phyloP scores from a whole-genome alignment of 2,113 vertebrate genomes.

The Caloenas nicobarica region DNA sequence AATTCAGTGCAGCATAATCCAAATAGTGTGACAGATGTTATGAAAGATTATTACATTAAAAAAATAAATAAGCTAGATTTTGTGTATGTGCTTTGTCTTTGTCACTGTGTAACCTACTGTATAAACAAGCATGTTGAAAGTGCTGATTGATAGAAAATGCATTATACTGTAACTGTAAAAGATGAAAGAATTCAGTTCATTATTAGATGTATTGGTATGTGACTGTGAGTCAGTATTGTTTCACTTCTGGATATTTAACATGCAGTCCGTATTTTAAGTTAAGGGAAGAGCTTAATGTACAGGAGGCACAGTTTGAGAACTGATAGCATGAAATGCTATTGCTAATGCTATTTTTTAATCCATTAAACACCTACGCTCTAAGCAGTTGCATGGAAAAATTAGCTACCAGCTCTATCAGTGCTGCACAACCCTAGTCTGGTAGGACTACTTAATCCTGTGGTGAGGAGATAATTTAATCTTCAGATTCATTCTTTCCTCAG shows the following conservation, averaged over 20 bases:
- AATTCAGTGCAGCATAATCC: slow-evolving; percentile 2
- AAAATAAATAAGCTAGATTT: slow-evolving; percentile 53
- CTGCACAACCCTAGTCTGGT: slow-evolving; percentile 49
- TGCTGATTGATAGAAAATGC: slow-evolving; percentile 59
- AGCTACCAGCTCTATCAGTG: slow-evolving; percentile 54
- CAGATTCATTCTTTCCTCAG: slow-evolving; percentile 65
- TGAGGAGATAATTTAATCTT: slow-evolving; percentile 79
- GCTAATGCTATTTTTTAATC: slow-evolving; percentile 37
- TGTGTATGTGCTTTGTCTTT: neutral
- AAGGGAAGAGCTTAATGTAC: slow-evolving; percentile 36
- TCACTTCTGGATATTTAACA: slow-evolving; percentile 50
- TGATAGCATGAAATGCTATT: neutral
- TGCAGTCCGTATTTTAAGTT: slow-evolving; percentile 58
- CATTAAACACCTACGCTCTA: slow-evolving; percentile 58
- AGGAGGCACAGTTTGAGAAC: slow-evolving; percentile 17
- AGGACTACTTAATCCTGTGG: slow-evolving; percentile 68
- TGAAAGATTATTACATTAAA: slow-evolving; percentile 67
- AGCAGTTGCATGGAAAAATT: slow-evolving; percentile 53
- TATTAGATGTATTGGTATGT: slow-evolving; percentile 29
- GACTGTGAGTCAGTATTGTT: slow-evolving; percentile 37
- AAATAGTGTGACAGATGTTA: slow-evolving; percentile 50
- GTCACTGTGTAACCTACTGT: slow-evolving; percentile 14
- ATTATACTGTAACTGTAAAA: slow-evolving; percentile 54
- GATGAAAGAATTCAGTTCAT: slow-evolving; percentile 46
- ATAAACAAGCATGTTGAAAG: slow-evolving; percentile 60